These are phyloP conservation scores for Sitta europaea DNA, from an alignment of 2,113 vertebrate genomes.

Conservation along the genomic window DNA sequence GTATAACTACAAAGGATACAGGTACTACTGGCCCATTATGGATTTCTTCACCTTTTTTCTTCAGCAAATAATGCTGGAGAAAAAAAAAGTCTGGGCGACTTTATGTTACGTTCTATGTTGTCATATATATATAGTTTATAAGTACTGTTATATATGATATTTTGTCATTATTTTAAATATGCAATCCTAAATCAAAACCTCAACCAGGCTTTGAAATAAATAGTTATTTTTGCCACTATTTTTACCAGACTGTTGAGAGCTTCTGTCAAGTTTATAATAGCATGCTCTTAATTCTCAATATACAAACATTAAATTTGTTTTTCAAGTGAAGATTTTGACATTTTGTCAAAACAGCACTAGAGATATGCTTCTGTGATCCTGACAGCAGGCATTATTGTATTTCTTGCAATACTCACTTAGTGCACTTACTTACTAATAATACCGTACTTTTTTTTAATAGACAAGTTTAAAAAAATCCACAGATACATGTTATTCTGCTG, in stretches of 20 bases:
- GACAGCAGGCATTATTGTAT: not conserved
- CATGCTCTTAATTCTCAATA: not conserved
- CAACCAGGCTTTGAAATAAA: not conserved
- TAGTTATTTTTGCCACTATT: not conserved
- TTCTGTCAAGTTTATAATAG: not conserved
- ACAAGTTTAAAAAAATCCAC: not conserved
- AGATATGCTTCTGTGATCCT: not conserved
- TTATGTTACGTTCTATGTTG: not conserved
- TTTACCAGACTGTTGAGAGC: not conserved
- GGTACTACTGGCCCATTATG: not conserved
- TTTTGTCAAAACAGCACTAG: not conserved
- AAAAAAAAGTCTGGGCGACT: not conserved
- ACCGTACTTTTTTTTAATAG: not conserved
- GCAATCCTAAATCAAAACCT: not conserved
- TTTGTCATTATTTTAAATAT: not conserved
- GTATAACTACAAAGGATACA: not conserved
- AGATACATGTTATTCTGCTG: not conserved
- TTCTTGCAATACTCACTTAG: not conserved
- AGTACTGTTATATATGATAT: not conserved
- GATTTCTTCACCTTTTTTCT: not conserved
- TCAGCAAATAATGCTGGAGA: not conserved
- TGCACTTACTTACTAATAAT: not conserved
- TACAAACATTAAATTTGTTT: not conserved
- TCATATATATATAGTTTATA: not conserved
- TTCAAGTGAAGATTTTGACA: not conserved